Evolutionary conservation across 2,888 invertebrate species (phyloP).

Genomic region (Criorhina ranunculi): DNA sequence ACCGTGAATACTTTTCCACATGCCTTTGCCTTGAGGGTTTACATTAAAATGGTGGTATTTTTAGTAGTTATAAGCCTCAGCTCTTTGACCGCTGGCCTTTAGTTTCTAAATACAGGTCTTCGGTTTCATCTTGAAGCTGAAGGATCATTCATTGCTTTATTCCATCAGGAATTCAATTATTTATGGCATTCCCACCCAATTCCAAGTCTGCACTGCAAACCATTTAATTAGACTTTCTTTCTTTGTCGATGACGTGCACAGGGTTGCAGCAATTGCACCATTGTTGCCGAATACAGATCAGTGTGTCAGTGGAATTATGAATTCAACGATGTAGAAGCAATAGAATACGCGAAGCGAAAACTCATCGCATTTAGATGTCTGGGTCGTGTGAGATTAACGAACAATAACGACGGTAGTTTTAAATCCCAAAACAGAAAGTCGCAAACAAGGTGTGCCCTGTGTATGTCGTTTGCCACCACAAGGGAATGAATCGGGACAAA

Average conservation of each 20-base stretch:
- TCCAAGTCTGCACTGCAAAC: no score
- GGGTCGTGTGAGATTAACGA: slow-evolving; percentile 57
- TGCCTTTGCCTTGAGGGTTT: no score
- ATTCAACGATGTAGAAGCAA: slow-evolving; percentile 46
- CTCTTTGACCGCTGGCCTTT: no score
- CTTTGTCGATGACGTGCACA: neutral
- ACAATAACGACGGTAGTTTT: slow-evolving; percentile 46
- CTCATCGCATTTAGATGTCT: slow-evolving; percentile 49
- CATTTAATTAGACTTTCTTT: neutral
- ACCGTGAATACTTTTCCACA: no score
- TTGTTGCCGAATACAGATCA: slow-evolving; percentile 9
- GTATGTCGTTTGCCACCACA: neutral
- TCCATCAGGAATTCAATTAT: neutral
- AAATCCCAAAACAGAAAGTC: slow-evolving; percentile 3
- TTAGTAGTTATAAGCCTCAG: no score
- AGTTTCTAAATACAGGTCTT: no score
- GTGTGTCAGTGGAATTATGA: slow-evolving; percentile 35
- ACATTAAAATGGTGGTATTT: no score
- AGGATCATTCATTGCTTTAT: no score
- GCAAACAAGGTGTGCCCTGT: slow-evolving; percentile 11
- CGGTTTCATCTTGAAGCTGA: no score
- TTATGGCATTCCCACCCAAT: neutral
- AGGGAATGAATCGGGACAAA: neutral
- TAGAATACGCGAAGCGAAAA: slow-evolving; percentile 12
- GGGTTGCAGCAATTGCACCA: slow-evolving; percentile 13